Conservation (phyloP, 2,797 vertebrate genomes). For the Bovichtus diacanthus region DNA sequence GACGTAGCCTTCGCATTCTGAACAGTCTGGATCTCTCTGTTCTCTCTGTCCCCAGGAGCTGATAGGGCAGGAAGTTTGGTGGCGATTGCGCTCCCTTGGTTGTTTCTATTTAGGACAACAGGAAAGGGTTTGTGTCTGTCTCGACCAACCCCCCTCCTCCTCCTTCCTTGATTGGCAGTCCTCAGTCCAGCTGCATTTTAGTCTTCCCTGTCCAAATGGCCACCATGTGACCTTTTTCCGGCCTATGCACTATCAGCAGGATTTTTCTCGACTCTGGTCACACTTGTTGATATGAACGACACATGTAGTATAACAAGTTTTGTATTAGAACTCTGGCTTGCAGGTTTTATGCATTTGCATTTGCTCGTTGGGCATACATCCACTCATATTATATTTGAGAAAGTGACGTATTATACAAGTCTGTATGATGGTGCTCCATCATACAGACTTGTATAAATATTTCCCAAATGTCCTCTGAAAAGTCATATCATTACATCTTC, state of each 20-base stretch:
- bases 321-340: neutral
- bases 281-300: neutral
- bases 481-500: neutral
- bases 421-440: no score
- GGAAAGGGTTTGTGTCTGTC: conserved; percentile 78
- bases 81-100: conserved; percentile 67
- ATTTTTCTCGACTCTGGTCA: neutral
- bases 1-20: conserved; percentile 34
- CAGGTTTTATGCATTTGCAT: neutral
- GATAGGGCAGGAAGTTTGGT: conserved; percentile 70
- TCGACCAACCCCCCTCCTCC: conserved; percentile 30
- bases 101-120: conserved; percentile 81
- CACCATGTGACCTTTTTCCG: conserved; percentile 54
- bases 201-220: conserved; percentile 52
- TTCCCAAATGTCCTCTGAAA: neutral
- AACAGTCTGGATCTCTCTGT: conserved; percentile 35
- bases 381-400: neutral
- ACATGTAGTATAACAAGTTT: neutral
- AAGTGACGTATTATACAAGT: no score
- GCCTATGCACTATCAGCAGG: conserved; percentile 5
- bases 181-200: conserved; percentile 67
- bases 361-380: neutral
- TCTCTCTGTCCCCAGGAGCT: conserved; percentile 61
- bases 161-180: conserved; percentile 66
- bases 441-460: no score